Base-by-base conservation (phyloP, 2,797 vertebrate genomes). In the Pempheris klunzingeri region DNA sequence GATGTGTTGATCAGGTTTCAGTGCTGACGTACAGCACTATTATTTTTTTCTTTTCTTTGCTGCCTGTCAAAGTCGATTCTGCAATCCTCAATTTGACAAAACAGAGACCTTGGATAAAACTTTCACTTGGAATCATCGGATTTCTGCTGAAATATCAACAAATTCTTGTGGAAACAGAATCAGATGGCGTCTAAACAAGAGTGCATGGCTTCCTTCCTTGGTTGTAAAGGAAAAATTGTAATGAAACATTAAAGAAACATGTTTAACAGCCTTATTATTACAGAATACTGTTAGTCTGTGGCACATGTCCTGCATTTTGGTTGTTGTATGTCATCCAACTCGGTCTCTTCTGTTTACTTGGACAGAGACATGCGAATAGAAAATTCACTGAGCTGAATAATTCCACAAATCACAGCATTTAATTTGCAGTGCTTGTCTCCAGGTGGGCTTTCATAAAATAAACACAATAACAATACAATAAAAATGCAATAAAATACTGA, bases 311-410 rank as follows among this genome's bases (percentile, higher is more conserved):
- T 46, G 41, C 10, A 13, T 43, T 66, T n/a, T 44, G 3, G 20
- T 17, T 60, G 62, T 28, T 41, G 13, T 2, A 3, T 20, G 4
- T 30, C 18, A 43, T 24, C 14, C 4, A n/a, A 2, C 9, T 30
- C 30, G 53, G 2, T 67, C 3, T 43, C 57, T 63, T 61, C 47
- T 47, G 22, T 80, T 55, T 70, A 14, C 38, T 34, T 76, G 59
- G 18, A 41, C 50, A 47, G 14, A 49, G 58, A 53, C 20, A 30
- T 54, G 38, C 14, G 2, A 28, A 17, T 7, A 26, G 58, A 49
- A 32, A 71, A 38, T 54, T 74, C 46, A 70, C 32, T 26, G 60
- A 77, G 60, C 36, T 11, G 43, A 80, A 69, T 60, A 71, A 80
- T 73, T 22, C 20, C 36, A 41, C 30, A 38, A 73, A 63, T 80